These are phyloP conservation scores for Acleris emargana DNA, from an alignment of 2,888 invertebrate genomes.

Conservation along the genomic window DNA sequence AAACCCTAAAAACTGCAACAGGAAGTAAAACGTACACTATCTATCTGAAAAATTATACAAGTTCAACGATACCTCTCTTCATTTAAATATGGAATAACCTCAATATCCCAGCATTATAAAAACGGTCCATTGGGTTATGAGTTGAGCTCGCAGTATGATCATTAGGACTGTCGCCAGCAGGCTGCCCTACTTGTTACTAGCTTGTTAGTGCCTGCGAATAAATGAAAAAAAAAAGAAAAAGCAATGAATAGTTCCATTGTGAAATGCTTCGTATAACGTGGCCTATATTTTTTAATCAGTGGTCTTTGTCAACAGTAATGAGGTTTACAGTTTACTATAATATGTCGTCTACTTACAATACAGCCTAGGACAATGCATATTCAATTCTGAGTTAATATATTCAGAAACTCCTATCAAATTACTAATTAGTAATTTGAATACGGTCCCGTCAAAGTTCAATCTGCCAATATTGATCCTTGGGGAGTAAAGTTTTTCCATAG, in stretches of 20 bases:
- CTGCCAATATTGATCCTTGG: conserved; percentile 67
- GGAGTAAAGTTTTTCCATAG: conserved; percentile 68
- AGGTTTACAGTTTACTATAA: background rate
- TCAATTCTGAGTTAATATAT: conserved; percentile 43
- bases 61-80: background rate
- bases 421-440: conserved; percentile 60
- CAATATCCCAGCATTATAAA: conserved; percentile 29
- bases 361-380: conserved; percentile 21
- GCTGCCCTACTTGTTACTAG: conserved; percentile 45
- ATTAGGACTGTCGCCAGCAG: conserved; percentile 48
- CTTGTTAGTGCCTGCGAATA: conserved; percentile 47
- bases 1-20: too few species aligned
- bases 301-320: conserved; percentile 2
- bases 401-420: conserved; percentile 54
- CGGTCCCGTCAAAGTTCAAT: conserved; percentile 61
- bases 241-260: conserved; percentile 27
- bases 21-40: too few species aligned
- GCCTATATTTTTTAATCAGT: conserved; percentile 25
- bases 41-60: too few species aligned
- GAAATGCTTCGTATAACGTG: conserved; percentile 10
- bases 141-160: conserved; percentile 40
- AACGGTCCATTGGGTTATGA: conserved; percentile 32
- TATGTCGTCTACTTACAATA: background rate
- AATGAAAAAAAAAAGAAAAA: conserved; percentile 39
- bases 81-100: conserved; percentile 10